Conservation (phyloP, 1,140 invertebrate genomes). For the Zaprionus ghesquierei region DNA sequence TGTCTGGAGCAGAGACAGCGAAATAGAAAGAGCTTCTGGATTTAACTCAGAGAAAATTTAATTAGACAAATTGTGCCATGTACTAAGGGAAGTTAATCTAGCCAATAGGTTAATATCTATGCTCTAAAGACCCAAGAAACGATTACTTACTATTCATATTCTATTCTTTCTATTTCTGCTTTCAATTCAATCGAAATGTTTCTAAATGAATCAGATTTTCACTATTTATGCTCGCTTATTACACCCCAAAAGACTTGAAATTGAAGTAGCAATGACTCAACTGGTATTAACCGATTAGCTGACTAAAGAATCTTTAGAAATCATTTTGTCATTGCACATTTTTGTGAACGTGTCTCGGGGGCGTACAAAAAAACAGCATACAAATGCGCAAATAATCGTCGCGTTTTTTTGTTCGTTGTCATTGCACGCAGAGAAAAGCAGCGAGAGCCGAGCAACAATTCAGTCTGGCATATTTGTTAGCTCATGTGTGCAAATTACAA, state of each 20-base stretch:
- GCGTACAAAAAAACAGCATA: not conserved
- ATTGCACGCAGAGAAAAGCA: not conserved
- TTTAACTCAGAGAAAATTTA: too few species aligned
- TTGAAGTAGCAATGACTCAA: not conserved
- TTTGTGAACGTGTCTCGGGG: not conserved
- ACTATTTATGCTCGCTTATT: not conserved
- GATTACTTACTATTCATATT: too few species aligned
- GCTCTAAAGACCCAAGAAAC: too few species aligned
- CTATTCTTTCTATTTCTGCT: too few species aligned
- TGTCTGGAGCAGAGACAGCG: too few species aligned
- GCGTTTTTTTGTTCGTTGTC: not conserved
- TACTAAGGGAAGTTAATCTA: too few species aligned
- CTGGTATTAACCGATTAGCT: not conserved
- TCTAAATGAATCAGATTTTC: not conserved
- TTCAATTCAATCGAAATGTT: too few species aligned
- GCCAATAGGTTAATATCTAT: too few species aligned
- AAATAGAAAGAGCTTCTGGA: too few species aligned
- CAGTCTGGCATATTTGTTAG: conserved; percentile 48
- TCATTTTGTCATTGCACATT: not conserved
- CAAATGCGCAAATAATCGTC: conserved; percentile 1
- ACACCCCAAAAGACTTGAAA: not conserved
- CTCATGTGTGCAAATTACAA: conserved; percentile 58
- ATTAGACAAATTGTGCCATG: too few species aligned
- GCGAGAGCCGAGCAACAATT: not conserved
- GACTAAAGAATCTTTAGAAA: not conserved